Evolutionary conservation across 2,797 vertebrate species (phyloP).

Genomic region (Bovichtus diacanthus): DNA sequence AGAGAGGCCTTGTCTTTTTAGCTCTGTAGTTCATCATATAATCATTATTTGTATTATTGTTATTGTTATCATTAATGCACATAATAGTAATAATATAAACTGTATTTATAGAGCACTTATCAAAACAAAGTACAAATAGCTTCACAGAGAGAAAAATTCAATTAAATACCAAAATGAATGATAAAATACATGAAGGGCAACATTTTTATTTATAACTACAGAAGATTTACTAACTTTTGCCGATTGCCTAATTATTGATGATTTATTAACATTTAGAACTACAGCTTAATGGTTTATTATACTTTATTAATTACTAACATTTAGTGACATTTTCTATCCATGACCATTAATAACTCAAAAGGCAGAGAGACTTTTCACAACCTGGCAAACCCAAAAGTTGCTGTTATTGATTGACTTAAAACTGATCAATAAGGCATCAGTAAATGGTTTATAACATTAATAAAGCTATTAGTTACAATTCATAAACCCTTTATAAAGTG

Average conservation of each 20-base stretch:
- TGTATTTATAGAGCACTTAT: too few relatives aligned
- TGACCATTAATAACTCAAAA: background rate
- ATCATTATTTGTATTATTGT: too few relatives aligned
- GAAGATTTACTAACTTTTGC: background rate
- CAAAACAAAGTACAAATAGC: too few relatives aligned
- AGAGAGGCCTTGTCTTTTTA: background rate
- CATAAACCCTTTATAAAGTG: background rate
- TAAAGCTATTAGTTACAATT: background rate
- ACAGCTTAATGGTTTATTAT: background rate
- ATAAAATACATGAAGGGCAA: too few relatives aligned
- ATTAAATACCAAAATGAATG: too few relatives aligned
- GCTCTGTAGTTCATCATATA: background rate
- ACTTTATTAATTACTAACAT: background rate
- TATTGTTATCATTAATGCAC: too few relatives aligned
- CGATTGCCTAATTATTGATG: background rate
- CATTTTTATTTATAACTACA: background rate
- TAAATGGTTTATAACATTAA: background rate
- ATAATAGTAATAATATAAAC: too few relatives aligned
- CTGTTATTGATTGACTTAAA: background rate
- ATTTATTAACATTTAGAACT: background rate
- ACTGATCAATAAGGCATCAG: background rate
- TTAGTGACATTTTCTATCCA: background rate
- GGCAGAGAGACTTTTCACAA: background rate
- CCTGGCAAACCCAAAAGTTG: background rate
- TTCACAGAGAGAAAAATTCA: too few relatives aligned